Percentiles rank a stretch among this genome's conserved stretches.
Conservation (phyloP, 53 echinoderm and acorn worm genomes). For the Paracentrotus lividus region DNA sequence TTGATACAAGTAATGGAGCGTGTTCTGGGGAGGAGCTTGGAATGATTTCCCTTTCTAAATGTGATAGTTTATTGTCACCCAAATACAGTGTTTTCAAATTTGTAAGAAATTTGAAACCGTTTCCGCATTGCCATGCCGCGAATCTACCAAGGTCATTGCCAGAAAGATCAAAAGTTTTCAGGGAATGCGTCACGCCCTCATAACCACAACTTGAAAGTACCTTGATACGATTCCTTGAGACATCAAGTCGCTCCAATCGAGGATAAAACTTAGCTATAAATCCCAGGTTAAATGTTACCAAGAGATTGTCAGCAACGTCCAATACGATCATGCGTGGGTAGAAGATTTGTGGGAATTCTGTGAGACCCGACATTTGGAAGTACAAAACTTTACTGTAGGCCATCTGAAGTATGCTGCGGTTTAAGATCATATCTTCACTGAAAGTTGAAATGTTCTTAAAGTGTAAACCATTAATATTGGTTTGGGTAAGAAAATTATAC, state of each 20-base stretch:
- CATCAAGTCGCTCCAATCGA: background rate
- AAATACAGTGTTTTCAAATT: background rate
- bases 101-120: background rate
- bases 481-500: background rate
- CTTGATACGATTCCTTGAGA: constrained; percentile 1
- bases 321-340: background rate
- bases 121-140: background rate
- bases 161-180: background rate
- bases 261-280: background rate
- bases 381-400: background rate
- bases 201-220: background rate
- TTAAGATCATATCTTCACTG: background rate
- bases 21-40: background rate
- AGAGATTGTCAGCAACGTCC: background rate
- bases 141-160: background rate
- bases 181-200: background rate
- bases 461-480: background rate
- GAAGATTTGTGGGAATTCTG: background rate
- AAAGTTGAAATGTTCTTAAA: background rate
- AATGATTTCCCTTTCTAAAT: background rate
- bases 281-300: background rate
- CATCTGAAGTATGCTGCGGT: background rate
- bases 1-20: background rate
- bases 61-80: background rate
- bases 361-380: background rate